Base-by-base conservation (phyloP, 2,888 invertebrate species). In the Parnassius smintheus region DNA sequence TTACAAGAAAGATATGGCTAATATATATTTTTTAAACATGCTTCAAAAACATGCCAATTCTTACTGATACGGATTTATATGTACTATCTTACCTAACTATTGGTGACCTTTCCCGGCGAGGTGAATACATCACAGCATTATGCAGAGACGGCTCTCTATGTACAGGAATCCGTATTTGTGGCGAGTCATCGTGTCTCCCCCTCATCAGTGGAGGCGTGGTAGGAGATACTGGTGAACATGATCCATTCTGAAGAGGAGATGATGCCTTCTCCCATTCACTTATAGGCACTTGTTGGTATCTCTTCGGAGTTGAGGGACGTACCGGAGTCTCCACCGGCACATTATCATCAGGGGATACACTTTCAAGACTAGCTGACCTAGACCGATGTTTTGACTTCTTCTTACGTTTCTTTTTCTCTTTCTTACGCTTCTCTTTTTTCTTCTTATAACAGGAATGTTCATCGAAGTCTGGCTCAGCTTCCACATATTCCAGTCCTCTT, bases 391-490 rank as follows among this genome's bases (percentile, higher is more conserved):
- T 95, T 62, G 95, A 94, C 81, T 94, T 95, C 85, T 94, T 95
- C 82, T 94, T 95, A 59, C 93, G 93, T 82, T 95, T 96, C 74
- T 95, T 95, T 52, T 94, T 92, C 69, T 95, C 95, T 80, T 96
- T 96, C 82, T 95, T 95, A 81, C 95, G 94, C 77, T 96, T 96
- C 54, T 96, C 95, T 74, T 95, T 95, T 82, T 95, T 88, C 76
- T 94, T 94, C 74, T 94, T 93, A 70, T 93, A 93, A 68, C 93
- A 92, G 61, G 91, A 77, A 70, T 89, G 87, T 49, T 93, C 92
- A 64, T 93, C 92, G 68, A 93, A 92, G 61, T 93, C 93, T 7
- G 81, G 78, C 54, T 83, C 86, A 35, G 75, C 68, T 25, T 81
- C 83, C 57, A 84, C 85, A 72, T 84, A 88, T 64, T 88, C 89